Conservation (phyloP, 2,113 vertebrate species). For the Phycodurus eques region DNA sequence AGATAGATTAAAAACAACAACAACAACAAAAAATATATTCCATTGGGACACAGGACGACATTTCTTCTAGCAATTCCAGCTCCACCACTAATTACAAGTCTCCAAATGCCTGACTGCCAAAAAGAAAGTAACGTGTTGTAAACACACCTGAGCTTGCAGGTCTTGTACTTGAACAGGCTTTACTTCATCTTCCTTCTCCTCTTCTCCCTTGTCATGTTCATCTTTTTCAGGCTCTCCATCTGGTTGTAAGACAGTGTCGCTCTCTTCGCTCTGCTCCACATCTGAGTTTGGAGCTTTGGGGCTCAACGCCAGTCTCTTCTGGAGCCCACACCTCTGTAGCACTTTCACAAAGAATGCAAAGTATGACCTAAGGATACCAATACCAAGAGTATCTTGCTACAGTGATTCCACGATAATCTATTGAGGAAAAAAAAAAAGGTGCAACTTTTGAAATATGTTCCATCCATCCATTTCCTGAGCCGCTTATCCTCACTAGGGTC, state of each 20-base stretch:
- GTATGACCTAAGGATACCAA: background rate
- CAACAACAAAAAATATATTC: no score
- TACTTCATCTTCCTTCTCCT: slow-evolving; percentile 19
- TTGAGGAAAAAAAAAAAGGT: no score
- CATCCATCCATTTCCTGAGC: no score
- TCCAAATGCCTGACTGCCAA: background rate
- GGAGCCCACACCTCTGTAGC: slow-evolving; percentile 59
- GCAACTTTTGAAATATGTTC: no score
- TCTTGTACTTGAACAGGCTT: slow-evolving; percentile 50
- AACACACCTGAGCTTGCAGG: slow-evolving; percentile 70
- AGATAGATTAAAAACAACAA: background rate
- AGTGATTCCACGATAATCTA: no score
- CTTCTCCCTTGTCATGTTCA: slow-evolving; percentile 6
- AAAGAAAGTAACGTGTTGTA: background rate
- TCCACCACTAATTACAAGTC: background rate
- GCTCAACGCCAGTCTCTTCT: slow-evolving; percentile 51
- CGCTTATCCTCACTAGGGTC: no score
- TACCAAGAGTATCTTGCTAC: background rate
- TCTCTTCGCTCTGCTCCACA: slow-evolving; percentile 73
- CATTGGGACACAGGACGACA: no score
- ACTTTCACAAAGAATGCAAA: slow-evolving; percentile 41
- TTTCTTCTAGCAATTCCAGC: no score
- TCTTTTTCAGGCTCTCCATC: slow-evolving; percentile 37
- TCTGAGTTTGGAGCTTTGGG: slow-evolving; percentile 54
- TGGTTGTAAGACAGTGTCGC: slow-evolving; percentile 51